These are phyloP conservation scores for Pristionchus entomophagus DNA, from an alignment of 2,888 invertebrate genomes.

Conservation along the genomic window DNA sequence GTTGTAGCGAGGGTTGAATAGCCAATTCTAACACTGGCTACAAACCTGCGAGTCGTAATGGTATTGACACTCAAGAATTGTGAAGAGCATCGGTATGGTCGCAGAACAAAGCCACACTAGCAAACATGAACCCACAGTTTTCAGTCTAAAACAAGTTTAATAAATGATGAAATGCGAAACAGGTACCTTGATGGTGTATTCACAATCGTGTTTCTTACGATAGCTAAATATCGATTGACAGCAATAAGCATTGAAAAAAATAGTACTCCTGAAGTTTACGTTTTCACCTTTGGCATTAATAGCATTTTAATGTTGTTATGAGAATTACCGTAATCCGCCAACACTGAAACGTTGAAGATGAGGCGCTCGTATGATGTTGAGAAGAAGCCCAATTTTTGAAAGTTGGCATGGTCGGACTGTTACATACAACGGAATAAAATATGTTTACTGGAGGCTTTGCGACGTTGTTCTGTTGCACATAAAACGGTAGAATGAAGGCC, in stretches of 20 bases:
- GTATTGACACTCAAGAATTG: background rate
- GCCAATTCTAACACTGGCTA: no score
- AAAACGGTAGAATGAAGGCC: slow-evolving; percentile 23
- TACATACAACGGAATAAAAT: background rate
- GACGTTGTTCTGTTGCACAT: background rate
- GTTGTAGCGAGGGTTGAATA: no score
- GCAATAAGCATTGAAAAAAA: background rate
- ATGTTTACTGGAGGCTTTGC: background rate
- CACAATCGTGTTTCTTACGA: background rate
- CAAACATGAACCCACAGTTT: background rate
- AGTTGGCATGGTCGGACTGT: background rate
- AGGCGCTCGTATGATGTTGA: background rate
- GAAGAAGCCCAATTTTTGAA: background rate
- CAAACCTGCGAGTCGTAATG: background rate
- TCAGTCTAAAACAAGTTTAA: background rate
- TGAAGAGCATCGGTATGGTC: background rate
- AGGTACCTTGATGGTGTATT: background rate
- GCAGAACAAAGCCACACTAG: background rate
- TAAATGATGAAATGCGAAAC: background rate
- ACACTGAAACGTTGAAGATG: background rate
- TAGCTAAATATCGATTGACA: background rate
- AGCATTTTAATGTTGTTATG: no score
- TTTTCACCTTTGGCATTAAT: no score
- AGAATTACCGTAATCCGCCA: background rate
- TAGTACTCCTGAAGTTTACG: background rate